phyloP scores from a whole-genome alignment of 2,113 vertebrate genomes.

The Dendrocopos noguchii region DNA sequence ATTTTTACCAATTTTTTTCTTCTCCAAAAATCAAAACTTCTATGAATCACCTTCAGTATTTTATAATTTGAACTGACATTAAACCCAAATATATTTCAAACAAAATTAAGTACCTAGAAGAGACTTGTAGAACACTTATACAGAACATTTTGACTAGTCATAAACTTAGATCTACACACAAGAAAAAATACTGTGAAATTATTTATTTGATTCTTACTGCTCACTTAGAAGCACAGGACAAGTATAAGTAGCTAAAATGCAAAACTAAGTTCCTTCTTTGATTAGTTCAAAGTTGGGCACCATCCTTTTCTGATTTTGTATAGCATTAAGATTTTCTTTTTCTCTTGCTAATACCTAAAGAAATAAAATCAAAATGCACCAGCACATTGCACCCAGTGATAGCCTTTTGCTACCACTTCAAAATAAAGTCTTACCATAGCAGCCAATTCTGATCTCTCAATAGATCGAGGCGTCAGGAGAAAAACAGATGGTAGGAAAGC shows the following conservation, averaged over 20 bases:
- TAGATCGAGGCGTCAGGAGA: neutral
- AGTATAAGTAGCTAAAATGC: neutral
- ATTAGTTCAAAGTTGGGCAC: neutral
- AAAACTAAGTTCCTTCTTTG: neutral
- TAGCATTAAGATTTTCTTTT: neutral
- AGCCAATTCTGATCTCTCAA: neutral
- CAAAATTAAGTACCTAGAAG: neutral
- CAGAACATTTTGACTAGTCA: neutral
- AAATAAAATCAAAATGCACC: neutral
- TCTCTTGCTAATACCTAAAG: neutral
- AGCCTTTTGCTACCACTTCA: neutral
- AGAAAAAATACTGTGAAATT: neutral
- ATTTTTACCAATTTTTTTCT: neutral
- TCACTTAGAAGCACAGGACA: neutral
- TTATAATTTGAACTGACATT: neutral
- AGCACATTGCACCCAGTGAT: neutral
- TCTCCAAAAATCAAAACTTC: neutral
- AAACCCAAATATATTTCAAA: neutral
- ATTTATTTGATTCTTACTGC: neutral
- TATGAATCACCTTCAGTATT: neutral
- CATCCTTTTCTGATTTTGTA: neutral
- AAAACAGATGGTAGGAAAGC: neutral
- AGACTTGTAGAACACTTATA: neutral
- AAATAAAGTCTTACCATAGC: constrained; percentile 35
- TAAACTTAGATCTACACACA: neutral